phyloP scores from a whole-genome alignment of 2,888 invertebrate genomes.

The Azorinus chamasolen region DNA sequence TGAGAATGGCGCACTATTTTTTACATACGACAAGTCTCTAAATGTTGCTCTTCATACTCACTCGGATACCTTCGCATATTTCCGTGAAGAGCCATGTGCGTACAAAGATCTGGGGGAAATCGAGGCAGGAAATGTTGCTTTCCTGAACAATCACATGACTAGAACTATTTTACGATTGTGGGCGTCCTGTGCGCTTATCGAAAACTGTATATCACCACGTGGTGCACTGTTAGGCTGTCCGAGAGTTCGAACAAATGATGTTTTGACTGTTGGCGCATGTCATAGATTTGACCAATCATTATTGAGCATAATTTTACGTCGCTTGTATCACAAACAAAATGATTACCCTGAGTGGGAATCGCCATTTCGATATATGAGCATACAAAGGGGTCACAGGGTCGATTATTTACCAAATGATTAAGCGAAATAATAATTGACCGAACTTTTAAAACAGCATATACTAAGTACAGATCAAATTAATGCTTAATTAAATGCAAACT shows the following conservation, averaged over 20 bases:
- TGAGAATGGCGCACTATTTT: slow-evolving; percentile 20
- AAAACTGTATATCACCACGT: slow-evolving; percentile 22
- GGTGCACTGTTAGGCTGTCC: neutral
- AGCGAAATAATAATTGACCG: no score
- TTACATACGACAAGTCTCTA: slow-evolving; percentile 14
- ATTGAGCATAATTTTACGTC: slow-evolving; percentile 27
- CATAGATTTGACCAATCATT: slow-evolving; percentile 39
- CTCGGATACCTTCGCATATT: slow-evolving; percentile 19
- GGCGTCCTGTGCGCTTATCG: slow-evolving; percentile 23
- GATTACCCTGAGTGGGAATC: slow-evolving; percentile 27
- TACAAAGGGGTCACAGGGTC: slow-evolving; percentile 15
- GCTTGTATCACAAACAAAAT: slow-evolving; percentile 36
- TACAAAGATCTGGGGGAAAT: slow-evolving; percentile 20
- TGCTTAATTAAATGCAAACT: no score
- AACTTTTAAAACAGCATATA: no score
- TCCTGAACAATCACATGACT: slow-evolving; percentile 7
- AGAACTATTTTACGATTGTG: slow-evolving; percentile 14
- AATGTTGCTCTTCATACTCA: slow-evolving; percentile 24
- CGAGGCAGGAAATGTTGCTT: slow-evolving; percentile 22
- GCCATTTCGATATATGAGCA: slow-evolving; percentile 8
- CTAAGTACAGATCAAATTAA: no score
- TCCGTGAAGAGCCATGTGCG: slow-evolving; percentile 28
- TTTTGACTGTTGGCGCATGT: slow-evolving; percentile 9
- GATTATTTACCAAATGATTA: slow-evolving; percentile 1
- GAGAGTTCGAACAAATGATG: neutral